phyloP scores from a whole-genome alignment of 1,140 invertebrate genomes.

The Bombus picipes region DNA sequence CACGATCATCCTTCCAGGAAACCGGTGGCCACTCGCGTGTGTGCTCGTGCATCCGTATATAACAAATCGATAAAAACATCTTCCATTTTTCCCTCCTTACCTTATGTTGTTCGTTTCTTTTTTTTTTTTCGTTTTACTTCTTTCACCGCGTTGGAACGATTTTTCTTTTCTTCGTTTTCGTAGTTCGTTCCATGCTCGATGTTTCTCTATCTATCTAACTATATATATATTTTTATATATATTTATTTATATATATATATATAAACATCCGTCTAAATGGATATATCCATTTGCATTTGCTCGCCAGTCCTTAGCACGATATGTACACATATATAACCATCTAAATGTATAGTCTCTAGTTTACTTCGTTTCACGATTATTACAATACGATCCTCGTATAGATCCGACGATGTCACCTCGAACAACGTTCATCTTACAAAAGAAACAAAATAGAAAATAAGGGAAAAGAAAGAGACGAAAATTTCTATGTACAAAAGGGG shows the following conservation, averaged over 20 bases:
- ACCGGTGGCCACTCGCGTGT: constrained; percentile 70
- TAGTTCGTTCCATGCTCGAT: constrained; percentile 54
- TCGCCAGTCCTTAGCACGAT: constrained; percentile 53
- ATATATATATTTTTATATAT: constrained; percentile 61
- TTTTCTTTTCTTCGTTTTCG: background rate
- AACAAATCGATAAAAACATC: constrained; percentile 75
- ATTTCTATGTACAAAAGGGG: constrained; percentile 60
- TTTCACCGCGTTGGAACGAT: constrained; percentile 21
- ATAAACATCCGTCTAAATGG: constrained; percentile 78
- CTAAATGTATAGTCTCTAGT: constrained; percentile 71
- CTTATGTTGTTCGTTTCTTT: background rate
- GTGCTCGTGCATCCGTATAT: constrained; percentile 48
- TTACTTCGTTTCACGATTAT: constrained; percentile 61
- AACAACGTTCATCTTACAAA: constrained; percentile 33
- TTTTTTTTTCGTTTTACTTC: background rate
- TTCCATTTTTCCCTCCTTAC: constrained; percentile 8
- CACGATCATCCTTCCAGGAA: constrained; percentile 74
- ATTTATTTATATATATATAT: constrained; percentile 72
- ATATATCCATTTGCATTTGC: constrained; percentile 72
- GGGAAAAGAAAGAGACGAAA: background rate
- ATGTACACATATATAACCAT: constrained; percentile 69
- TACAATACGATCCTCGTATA: constrained; percentile 19
- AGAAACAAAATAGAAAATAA: background rate
- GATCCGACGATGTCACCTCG: constrained; percentile 7
- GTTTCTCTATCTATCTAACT: constrained; percentile 49